Conservation (phyloP, 1,140 invertebrate species). For the Heterodera carotae region DNA sequence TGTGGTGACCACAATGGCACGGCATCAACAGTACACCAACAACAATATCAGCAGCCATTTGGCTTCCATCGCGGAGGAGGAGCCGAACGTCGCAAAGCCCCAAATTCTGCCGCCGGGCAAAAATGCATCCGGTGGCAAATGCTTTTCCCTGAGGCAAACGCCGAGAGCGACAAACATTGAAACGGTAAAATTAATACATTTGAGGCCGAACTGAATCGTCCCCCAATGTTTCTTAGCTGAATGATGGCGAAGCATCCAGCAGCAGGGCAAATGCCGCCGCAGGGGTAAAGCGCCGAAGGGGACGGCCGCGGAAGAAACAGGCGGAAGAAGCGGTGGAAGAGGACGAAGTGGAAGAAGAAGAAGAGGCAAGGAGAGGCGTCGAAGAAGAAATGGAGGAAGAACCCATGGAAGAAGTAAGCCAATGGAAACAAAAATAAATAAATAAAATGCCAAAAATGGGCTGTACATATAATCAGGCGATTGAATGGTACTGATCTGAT, state of each 20-base stretch:
- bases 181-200: not conserved
- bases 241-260: not conserved
- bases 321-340: conserved; percentile 7
- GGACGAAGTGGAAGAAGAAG: conserved; percentile 2
- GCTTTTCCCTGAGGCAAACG: not conserved
- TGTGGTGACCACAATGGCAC: conserved; percentile 8
- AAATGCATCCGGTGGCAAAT: not conserved
- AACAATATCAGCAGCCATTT: conserved; percentile 13
- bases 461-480: too few relatives aligned
- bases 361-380: conserved; percentile 1
- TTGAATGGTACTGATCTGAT: not conserved
- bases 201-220: too few relatives aligned
- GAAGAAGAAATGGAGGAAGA: conserved; percentile 22
- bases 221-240: not conserved
- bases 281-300: conserved; percentile 11
- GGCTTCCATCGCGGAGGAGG: conserved; percentile 1
- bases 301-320: conserved; percentile 18
- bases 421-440: too few relatives aligned
- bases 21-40: not conserved
- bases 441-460: too few relatives aligned
- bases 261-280: conserved; percentile 4
- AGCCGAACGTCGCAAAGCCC: not conserved
- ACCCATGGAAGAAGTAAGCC: not conserved
- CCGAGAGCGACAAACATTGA: not conserved
- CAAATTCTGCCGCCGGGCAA: not conserved